A percentile compares a stretch with the other conserved stretches of the same genome.
phyloP scores from a whole-genome alignment of 2,888 invertebrate species.

The Diploptera punctata region DNA sequence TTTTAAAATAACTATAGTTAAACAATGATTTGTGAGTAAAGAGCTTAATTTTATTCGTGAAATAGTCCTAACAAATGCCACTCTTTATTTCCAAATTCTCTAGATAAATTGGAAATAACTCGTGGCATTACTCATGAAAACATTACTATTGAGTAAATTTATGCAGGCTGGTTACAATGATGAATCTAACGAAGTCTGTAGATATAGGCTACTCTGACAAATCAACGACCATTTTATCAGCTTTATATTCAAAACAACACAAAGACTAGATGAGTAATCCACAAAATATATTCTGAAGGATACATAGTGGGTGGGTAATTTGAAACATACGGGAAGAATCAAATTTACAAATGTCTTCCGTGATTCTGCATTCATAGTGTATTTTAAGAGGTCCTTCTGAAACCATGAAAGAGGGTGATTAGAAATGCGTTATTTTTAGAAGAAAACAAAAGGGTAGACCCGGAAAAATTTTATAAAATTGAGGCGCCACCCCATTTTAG shows the following conservation, averaged over 20 bases:
- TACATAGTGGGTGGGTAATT: not conserved
- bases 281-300: not conserved
- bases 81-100: too few relatives aligned
- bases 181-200: too few relatives aligned
- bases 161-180: too few relatives aligned
- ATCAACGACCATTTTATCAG: not conserved
- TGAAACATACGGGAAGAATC: not conserved
- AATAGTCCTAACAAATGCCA: too few relatives aligned
- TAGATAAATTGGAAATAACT: too few relatives aligned
- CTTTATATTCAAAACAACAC: not conserved
- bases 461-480: not conserved
- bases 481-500: slow-evolving; percentile 6
- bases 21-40: too few relatives aligned
- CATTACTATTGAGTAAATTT: too few relatives aligned
- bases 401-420: not conserved
- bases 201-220: not conserved
- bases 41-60: too few relatives aligned
- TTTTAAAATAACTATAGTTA: too few relatives aligned
- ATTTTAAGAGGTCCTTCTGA: not conserved
- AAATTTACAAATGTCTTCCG: not conserved
- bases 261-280: not conserved
- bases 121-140: too few relatives aligned
- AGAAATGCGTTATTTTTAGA: not conserved
- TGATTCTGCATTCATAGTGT: not conserved
- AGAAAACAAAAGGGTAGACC: not conserved